Conservation (phyloP, 2,113 vertebrate genomes). For the Passer domesticus region DNA sequence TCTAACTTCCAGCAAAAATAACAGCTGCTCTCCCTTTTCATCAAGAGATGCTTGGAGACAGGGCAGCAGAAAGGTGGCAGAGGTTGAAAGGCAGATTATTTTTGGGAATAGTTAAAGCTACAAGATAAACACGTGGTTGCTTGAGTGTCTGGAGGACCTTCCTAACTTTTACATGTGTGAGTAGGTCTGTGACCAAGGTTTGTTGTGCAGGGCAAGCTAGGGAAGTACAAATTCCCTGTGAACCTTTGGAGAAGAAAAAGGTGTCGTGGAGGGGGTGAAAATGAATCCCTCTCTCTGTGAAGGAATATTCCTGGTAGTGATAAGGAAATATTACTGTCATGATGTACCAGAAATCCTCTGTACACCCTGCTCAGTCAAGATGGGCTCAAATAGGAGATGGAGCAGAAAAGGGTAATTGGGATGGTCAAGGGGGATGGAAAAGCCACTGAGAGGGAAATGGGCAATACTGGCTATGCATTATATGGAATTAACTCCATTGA, state of each 20-base stretch:
- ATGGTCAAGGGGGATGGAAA: neutral
- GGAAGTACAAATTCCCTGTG: neutral
- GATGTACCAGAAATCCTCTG: neutral
- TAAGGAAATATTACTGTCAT: neutral
- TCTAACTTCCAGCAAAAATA: neutral
- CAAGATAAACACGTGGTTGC: neutral
- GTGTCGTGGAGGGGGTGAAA: neutral
- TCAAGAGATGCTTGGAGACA: neutral
- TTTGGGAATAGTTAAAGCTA: neutral
- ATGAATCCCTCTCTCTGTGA: neutral
- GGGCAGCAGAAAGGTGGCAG: neutral
- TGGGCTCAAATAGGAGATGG: neutral
- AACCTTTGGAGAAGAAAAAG: neutral
- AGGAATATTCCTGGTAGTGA: neutral
- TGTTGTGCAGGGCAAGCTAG: accelerated
- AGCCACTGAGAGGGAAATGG: neutral
- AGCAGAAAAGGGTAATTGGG: neutral
- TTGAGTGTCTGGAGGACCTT: neutral
- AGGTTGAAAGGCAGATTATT: neutral
- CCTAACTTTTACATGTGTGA: accelerated
- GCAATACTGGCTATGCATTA: neutral
- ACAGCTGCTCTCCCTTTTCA: neutral
- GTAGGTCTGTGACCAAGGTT: neutral
- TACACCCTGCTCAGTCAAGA: neutral
- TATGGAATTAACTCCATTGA: neutral